Evolutionary conservation across 2,888 invertebrate species (phyloP), one percentile per base, ranked within the genome.

Genomic region (Apamea epomidion): DNA sequence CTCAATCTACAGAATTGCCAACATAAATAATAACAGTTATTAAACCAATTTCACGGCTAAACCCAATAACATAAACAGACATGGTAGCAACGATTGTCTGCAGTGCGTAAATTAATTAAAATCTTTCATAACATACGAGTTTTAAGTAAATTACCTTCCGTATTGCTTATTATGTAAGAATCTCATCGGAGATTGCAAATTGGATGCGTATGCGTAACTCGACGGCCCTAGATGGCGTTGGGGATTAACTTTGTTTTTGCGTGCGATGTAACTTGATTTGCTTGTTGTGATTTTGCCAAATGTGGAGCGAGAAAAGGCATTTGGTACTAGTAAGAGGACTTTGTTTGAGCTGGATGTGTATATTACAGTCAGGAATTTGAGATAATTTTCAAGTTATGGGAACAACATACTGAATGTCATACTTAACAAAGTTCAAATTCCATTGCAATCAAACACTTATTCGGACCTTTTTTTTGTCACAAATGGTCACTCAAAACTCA

Each of bases 161-260:
- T 84, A 78, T 80, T 82, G 68, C 87, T 74, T 76, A 54, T 89
- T 90, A 88, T 76, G 83, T 83, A 90, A 81, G 68, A 81, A 81
- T 78, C 74, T 82, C 79, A 87, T 90, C 82, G 87, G 68, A 58
- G 81, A 86, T 86, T 69, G 86, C 74, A 87, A 85, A 89, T 87
- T 87, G 80, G 78, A 83, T 83, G 82, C 77, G 82, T 87, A 86
- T 79, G 81, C 84, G 78, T 75, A 83, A 88, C 82, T 81, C 69
- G 64, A 69, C 68, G 60, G 68, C 74, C 79, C 37, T 78, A 78
- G 37, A 84, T 80, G 68, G 80, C 70, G 62, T 21, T 68, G 69
- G 54, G 32, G 74, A 76, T 79, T 83, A 58, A 60, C 42, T 60
- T 71, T 37, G 64, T 64, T 87, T 84, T 71, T 87, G 37, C 32